Evolutionary conservation across 30 jellyfish, hydroid and myxozoan species (phyloP).

Genomic region (Chrysaora quinquecirrha): DNA sequence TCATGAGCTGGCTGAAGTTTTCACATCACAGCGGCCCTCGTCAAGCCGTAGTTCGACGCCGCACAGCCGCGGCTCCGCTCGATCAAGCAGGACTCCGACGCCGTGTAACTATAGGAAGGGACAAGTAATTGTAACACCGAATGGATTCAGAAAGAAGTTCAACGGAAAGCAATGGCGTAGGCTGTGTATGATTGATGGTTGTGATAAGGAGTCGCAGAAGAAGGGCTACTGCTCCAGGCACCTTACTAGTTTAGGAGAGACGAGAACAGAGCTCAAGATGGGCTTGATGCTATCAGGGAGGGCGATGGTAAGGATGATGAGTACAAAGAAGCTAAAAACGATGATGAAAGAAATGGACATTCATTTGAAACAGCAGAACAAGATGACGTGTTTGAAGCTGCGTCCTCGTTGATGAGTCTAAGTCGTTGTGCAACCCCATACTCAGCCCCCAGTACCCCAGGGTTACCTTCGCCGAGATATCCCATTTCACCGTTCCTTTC

Average conservation of each 20-base stretch:
- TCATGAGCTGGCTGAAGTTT: slow-evolving; percentile 91
- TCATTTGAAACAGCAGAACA: slow-evolving; percentile 28
- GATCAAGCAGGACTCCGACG: slow-evolving; percentile 96
- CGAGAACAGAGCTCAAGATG: slow-evolving; percentile 32
- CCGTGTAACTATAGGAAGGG: slow-evolving; percentile 89
- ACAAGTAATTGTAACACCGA: slow-evolving; percentile 86
- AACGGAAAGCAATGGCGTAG: slow-evolving; percentile 98
- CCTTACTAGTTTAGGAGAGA: slow-evolving; percentile 75
- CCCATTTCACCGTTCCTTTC: slow-evolving; percentile 73
- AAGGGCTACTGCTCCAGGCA: slow-evolving; percentile 97
- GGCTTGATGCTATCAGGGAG: slow-evolving; percentile 71
- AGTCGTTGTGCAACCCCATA: slow-evolving; percentile 96
- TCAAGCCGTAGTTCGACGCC: slow-evolving; percentile 99
- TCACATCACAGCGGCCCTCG: slow-evolving; percentile 77
- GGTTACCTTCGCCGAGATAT: slow-evolving; percentile 79
- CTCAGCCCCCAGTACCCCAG: slow-evolving; percentile 92
- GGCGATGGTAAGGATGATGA: slow-evolving; percentile 56
- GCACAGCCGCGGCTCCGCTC: slow-evolving; percentile 91
- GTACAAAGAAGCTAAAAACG: slow-evolving; percentile 34
- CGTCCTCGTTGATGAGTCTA: slow-evolving; percentile 86
- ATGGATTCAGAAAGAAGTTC: slow-evolving; percentile 94
- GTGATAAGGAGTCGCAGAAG: slow-evolving; percentile 97
- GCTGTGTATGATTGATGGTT: slow-evolving; percentile 77
- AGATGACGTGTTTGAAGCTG: slow-evolving; percentile 96
- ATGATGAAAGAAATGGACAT: slow-evolving; percentile 41